phyloP scores from a whole-genome alignment of 2,888 invertebrate genomes.

The Melipona bicolor region DNA sequence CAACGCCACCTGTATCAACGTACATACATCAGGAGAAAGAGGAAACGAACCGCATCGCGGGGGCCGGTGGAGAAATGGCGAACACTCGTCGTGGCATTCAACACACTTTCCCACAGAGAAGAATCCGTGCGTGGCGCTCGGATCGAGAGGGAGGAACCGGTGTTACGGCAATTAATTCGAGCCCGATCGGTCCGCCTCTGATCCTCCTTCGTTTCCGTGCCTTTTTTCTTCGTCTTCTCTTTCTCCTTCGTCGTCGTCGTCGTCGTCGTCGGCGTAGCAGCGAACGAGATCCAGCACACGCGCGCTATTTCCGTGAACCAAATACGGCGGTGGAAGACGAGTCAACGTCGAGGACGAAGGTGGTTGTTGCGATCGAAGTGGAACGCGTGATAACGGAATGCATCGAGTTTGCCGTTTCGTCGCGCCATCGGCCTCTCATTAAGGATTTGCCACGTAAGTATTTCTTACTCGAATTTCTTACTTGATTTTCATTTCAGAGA shows the following conservation, averaged over 20 bases:
- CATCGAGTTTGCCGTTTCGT: constrained; percentile 24
- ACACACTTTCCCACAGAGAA: constrained; percentile 66
- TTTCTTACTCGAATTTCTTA: background rate
- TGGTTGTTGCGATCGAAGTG: constrained; percentile 66
- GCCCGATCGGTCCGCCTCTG: constrained; percentile 65
- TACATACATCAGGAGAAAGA: background rate
- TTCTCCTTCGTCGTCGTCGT: background rate
- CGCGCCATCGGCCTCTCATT: background rate
- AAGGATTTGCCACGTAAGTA: constrained; percentile 7
- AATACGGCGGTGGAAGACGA: constrained; percentile 66
- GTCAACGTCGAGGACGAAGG: constrained; percentile 37
- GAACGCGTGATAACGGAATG: constrained; percentile 74
- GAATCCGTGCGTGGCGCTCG: constrained; percentile 62
- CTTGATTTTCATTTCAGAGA: too few relatives aligned
- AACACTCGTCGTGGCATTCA: constrained; percentile 42
- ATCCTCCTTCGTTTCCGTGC: constrained; percentile 50
- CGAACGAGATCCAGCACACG: constrained; percentile 17
- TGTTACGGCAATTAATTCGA: constrained; percentile 71
- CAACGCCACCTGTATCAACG: background rate
- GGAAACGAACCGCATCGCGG: constrained; percentile 14
- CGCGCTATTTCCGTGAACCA: constrained; percentile 71
- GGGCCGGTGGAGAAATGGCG: constrained; percentile 14
- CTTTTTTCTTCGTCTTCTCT: constrained; percentile 10
- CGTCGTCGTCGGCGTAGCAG: background rate
- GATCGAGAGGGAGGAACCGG: constrained; percentile 68